Conservation (phyloP, 2,113 vertebrate species). For the Otolemur garnettii region DNA sequence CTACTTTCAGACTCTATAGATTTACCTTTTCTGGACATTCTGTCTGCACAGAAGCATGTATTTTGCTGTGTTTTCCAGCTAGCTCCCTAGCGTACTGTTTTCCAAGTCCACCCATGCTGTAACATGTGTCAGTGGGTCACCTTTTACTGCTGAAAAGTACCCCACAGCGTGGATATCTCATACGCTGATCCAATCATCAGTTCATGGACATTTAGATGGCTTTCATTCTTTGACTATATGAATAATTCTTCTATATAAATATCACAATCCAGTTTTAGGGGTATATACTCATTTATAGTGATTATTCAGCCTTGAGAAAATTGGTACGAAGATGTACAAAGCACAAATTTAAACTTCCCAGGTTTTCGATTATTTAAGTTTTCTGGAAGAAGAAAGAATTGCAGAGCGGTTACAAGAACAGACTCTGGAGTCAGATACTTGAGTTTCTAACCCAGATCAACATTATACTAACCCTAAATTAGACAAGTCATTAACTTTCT, state of each 20-base stretch:
- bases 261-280: not conserved
- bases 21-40: not conserved
- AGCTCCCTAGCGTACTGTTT: not conserved
- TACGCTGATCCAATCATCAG: not conserved
- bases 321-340: not conserved
- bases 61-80: not conserved
- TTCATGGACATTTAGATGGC: not conserved
- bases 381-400: not conserved
- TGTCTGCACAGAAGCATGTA: too few species aligned
- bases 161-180: not conserved
- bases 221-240: not conserved
- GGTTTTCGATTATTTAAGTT: not conserved
- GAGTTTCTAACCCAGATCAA: not conserved
- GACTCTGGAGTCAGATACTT: not conserved
- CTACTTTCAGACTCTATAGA: not conserved
- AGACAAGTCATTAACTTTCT: not conserved
- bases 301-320: not conserved
- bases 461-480: not conserved
- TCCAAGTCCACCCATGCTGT: not conserved
- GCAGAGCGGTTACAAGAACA: not conserved
- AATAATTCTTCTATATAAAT: not conserved
- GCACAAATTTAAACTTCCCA: not conserved
- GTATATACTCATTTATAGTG: not conserved
- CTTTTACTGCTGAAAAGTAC: not conserved
- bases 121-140: not conserved